A percentile compares a stretch with the other conserved stretches of the same genome.
phyloP scores from a whole-genome alignment of 2,113 vertebrate genomes.

The Onychostruthus taczanowskii region DNA sequence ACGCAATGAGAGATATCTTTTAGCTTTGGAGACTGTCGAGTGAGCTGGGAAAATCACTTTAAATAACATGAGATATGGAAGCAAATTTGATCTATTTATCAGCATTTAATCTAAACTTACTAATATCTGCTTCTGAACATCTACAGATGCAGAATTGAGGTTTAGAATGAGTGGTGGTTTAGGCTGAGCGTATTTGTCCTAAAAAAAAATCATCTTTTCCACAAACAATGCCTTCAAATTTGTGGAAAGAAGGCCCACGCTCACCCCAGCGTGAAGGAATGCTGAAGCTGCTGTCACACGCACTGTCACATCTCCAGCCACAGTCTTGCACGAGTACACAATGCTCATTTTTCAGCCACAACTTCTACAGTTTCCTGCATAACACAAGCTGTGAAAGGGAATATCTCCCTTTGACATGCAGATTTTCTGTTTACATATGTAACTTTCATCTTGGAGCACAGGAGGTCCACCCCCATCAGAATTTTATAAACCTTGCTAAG shows the following conservation, averaged over 20 bases:
- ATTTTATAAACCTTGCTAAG: not conserved
- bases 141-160: not conserved
- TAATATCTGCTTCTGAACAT: not conserved
- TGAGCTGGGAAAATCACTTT: not conserved
- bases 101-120: not conserved
- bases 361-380: not conserved
- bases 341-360: conserved; percentile 12
- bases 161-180: not conserved
- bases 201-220: not conserved
- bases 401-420: not conserved
- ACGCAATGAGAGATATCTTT: not conserved
- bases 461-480: not conserved
- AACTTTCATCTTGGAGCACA: not conserved
- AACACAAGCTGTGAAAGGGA: not conserved
- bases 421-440: not conserved
- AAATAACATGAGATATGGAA: not conserved
- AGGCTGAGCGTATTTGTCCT: not conserved
- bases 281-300: not conserved
- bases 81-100: not conserved
- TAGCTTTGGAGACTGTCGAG: not conserved
- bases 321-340: not conserved
- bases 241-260: not conserved
- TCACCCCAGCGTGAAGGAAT: not conserved
- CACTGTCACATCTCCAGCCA: not conserved
- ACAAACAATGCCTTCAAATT: not conserved